Percentiles rank a stretch among this genome's conserved stretches.
These are phyloP conservation scores for Ceyx margarethae DNA, from an alignment of 2,113 vertebrate species.

Conservation along the genomic window DNA sequence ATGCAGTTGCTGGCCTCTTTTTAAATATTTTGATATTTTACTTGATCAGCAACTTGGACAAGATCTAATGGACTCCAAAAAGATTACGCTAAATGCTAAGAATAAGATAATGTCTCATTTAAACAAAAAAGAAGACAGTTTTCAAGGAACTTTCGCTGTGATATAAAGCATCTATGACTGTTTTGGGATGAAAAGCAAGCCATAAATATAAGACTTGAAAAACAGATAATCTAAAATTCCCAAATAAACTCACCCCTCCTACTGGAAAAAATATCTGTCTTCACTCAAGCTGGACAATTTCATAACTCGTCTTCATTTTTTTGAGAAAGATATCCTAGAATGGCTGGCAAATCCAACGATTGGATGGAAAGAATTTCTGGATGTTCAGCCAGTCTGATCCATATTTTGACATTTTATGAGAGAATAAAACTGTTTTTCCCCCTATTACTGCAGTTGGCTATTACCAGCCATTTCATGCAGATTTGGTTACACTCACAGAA, in stretches of 20 bases:
- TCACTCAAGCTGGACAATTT: conserved; percentile 12
- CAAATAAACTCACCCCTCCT: conserved; percentile 19
- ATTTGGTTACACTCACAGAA: neutral
- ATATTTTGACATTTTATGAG: conserved; percentile 35
- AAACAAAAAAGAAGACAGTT: neutral
- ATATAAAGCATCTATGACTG: neutral
- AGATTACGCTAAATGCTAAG: neutral
- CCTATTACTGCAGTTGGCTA: neutral
- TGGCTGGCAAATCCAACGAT: conserved; percentile 21
- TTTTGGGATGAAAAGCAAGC: neutral
- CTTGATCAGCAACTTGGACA: neutral
- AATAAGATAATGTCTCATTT: neutral
- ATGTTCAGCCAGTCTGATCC: conserved; percentile 54
- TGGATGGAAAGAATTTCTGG: conserved; percentile 58
- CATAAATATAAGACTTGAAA: neutral
- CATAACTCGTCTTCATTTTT: neutral
- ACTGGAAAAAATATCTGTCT: neutral
- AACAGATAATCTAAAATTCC: neutral
- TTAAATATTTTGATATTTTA: conserved; percentile 23
- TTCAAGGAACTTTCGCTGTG: neutral
- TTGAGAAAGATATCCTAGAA: conserved; percentile 31
- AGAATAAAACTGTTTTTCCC: conserved; percentile 15
- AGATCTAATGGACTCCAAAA: neutral
- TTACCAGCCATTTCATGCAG: neutral
- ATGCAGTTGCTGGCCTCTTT: neutral